Evolutionary conservation across 2,113 vertebrate genomes (phyloP).

Genomic region (Cynopterus brachyotis): DNA sequence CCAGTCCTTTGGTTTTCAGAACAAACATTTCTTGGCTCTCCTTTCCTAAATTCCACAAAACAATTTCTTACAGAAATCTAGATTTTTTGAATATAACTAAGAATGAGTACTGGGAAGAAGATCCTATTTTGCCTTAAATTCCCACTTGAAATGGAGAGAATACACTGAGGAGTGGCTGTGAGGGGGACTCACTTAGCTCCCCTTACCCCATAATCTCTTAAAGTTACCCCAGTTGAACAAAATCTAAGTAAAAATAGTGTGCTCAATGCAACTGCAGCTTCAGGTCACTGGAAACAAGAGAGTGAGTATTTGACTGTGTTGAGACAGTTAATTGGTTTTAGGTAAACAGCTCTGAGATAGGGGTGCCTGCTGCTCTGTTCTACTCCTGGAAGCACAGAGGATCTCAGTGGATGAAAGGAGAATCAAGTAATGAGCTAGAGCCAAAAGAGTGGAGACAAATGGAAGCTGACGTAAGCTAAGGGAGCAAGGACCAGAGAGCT

Average conservation of each 20-base stretch:
- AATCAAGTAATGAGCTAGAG: neutral
- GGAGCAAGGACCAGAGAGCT: neutral
- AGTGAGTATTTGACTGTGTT: neutral
- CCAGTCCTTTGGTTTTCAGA: neutral
- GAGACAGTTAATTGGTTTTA: neutral
- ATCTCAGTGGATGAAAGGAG: neutral
- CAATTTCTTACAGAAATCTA: neutral
- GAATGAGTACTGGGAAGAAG: neutral
- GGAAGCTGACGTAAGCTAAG: neutral
- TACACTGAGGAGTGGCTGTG: neutral
- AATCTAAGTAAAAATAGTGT: neutral
- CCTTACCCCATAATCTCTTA: neutral
- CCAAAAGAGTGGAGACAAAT: neutral
- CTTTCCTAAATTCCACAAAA: slow-evolving; percentile 1
- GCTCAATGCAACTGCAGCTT: neutral
- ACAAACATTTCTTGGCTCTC: neutral
- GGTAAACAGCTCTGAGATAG: neutral
- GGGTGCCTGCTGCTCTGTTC: neutral
- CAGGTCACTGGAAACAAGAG: neutral
- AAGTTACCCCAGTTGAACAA: neutral
- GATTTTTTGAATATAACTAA: neutral
- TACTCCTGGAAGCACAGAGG: neutral
- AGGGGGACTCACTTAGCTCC: neutral
- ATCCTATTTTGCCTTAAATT: slow-evolving; percentile 29
- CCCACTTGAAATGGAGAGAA: neutral